Base-by-base conservation (phyloP, 2,888 invertebrate genomes). In the Tachina grossa region DNA sequence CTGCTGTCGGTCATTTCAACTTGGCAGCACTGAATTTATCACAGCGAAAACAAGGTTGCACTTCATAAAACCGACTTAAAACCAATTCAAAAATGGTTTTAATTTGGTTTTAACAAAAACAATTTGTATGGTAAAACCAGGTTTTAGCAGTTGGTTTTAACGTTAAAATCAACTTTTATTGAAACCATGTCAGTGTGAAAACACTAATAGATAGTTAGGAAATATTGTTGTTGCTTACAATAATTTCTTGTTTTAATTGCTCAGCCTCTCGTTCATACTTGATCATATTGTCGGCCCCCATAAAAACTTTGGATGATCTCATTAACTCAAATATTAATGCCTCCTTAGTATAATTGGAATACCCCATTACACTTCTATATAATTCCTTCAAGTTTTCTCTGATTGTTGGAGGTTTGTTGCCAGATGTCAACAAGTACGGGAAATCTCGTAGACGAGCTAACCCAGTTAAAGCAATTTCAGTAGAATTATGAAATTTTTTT, bases 261-360 rank as follows among this genome's bases (percentile, higher is more conserved):
- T 84, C 82, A 0, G 86, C 83, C 74, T 90, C 88, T 0, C 43
- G 65, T 19, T 84, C 84, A 86, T 90, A 92, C 22, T 82, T 85
- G 2, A 53, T 19, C 13, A 90, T 41, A 41, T 81, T 87, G 9
- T 87, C n/a, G 4, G 43, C 43, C 2, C 88, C 59, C 89, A 92
- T 92, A 9, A 90, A 88, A 1, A 87, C 89, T 45, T 91, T 90
- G 2, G 88, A 39, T 9, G 89, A 88, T 6, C 89, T 87, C 86
- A 90, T 83, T 0, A 91, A 59, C 55, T 91, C 91, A 59, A 92
- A 89, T 47, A 90, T 88, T 74, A 92, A 53, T 4, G 88, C 89
- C 10, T 89, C 90, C 13, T 89, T 89, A 0, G 91, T 91, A 76
- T 89, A 89, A 0, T 80, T 82, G 0, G 91, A 92, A 16, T 82